Percentiles rank a stretch among this genome's conserved stretches.
These are phyloP conservation scores for Vanacampus margaritifer DNA, from an alignment of 2,113 vertebrate species.

Conservation along the genomic window DNA sequence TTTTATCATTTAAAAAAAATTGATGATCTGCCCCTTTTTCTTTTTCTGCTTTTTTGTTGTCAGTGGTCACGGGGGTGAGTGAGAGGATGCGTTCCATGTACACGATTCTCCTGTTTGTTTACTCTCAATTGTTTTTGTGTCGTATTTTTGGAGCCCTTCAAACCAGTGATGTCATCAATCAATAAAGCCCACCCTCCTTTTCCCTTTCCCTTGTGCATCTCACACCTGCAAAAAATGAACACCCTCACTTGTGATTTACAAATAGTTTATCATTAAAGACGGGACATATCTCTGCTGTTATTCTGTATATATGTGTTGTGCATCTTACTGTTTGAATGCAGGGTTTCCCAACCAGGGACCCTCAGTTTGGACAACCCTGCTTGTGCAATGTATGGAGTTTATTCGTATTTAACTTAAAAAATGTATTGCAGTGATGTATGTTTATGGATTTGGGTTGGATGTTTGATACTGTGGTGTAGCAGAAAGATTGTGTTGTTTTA, in stretches of 20 bases:
- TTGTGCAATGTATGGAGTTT: neutral
- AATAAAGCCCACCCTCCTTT: neutral
- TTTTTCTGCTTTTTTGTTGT: constrained; percentile 35
- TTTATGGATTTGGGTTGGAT: constrained; percentile 33
- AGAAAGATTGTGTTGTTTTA: constrained; percentile 28
- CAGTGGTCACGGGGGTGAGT: constrained; percentile 68
- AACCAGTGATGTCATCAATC: neutral
- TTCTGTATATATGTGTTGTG: constrained; percentile 66
- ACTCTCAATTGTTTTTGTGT: constrained; percentile 37
- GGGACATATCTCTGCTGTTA: constrained; percentile 58
- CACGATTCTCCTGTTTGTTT: constrained; percentile 6
- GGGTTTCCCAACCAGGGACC: neutral
- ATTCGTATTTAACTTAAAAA: neutral
- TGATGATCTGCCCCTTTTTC: constrained; percentile 14
- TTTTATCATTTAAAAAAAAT: neutral
- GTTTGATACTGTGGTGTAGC: constrained; percentile 45
- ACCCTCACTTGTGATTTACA: constrained; percentile 7
- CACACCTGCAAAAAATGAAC: neutral
- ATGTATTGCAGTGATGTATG: constrained; percentile 13
- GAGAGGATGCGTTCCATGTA: constrained; percentile 27
- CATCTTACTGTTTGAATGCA: constrained; percentile 38
- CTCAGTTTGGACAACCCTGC: neutral
- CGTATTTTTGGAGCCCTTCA: constrained; percentile 37
- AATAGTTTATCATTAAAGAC: constrained; percentile 45
- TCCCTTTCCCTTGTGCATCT: neutral